Evolutionary conservation across 2,113 vertebrate species (phyloP).

Genomic region (Oenanthe melanoleuca): DNA sequence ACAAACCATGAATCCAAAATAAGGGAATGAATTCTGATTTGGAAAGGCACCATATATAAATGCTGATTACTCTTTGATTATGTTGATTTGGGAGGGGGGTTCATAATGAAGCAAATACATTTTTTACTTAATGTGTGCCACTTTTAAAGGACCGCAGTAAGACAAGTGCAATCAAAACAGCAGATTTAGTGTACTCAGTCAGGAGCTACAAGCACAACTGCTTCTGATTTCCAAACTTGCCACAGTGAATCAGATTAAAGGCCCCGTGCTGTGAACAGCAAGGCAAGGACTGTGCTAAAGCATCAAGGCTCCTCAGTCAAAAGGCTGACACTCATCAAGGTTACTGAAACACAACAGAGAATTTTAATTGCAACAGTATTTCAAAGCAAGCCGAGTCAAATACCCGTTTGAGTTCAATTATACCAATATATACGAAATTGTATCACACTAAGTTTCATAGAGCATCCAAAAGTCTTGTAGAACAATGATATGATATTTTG

Average conservation of each 20-base stretch:
- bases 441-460: not conserved
- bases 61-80: not conserved
- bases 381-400: not conserved
- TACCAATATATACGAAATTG: not conserved
- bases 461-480: not conserved
- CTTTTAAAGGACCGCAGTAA: not conserved
- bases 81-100: not conserved
- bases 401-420: not conserved
- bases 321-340: not conserved
- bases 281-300: not conserved
- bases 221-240: slow-evolving; percentile 9
- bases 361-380: not conserved
- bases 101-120: not conserved
- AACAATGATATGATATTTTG: not conserved
- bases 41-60: not conserved
- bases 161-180: not conserved
- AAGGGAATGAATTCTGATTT: not conserved
- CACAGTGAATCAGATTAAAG: not conserved
- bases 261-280: not conserved
- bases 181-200: not conserved
- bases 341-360: not conserved
- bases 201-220: not conserved
- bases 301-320: not conserved
- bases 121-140: not conserved
- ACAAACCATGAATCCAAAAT: not conserved